Evolutionary conservation across 2,888 invertebrate genomes (phyloP).

Genomic region (Hypena proboscidalis): DNA sequence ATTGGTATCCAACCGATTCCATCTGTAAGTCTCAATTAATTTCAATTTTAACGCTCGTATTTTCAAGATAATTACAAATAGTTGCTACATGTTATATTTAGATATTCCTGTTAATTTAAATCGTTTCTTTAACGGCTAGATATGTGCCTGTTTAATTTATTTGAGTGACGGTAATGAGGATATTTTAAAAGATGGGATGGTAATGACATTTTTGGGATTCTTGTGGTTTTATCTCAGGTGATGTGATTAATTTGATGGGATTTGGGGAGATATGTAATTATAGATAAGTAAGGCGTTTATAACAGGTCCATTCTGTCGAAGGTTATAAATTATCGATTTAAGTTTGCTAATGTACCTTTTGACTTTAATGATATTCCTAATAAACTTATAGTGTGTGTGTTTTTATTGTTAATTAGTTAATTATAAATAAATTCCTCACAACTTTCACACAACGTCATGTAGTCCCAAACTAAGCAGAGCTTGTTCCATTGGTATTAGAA

Average conservation of each 20-base stretch:
- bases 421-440: no score
- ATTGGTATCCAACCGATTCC: slow-evolving; percentile 37
- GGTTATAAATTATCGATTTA: no score
- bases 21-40: slow-evolving; percentile 65
- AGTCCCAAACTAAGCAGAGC: no score
- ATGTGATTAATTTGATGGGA: slow-evolving; percentile 4
- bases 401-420: no score
- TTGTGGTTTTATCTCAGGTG: not conserved
- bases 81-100: slow-evolving; percentile 7
- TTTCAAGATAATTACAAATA: slow-evolving; percentile 33
- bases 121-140: slow-evolving; percentile 23
- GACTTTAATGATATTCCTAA: no score
- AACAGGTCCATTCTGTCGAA: no score
- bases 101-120: slow-evolving; percentile 11
- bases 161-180: slow-evolving; percentile 15
- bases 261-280: slow-evolving; percentile 1
- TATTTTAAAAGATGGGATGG: not conserved
- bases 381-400: no score
- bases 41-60: slow-evolving; percentile 55
- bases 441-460: no score
- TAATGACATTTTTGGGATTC: slow-evolving; percentile 3
- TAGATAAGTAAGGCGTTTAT: no score
- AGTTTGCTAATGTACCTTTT: no score
- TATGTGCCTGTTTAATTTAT: slow-evolving; percentile 39
- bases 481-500: no score